A percentile compares a stretch with the other conserved stretches of the same genome.
These are phyloP conservation scores for Chionis minor DNA, from an alignment of 2,113 vertebrate genomes.

Conservation along the genomic window DNA sequence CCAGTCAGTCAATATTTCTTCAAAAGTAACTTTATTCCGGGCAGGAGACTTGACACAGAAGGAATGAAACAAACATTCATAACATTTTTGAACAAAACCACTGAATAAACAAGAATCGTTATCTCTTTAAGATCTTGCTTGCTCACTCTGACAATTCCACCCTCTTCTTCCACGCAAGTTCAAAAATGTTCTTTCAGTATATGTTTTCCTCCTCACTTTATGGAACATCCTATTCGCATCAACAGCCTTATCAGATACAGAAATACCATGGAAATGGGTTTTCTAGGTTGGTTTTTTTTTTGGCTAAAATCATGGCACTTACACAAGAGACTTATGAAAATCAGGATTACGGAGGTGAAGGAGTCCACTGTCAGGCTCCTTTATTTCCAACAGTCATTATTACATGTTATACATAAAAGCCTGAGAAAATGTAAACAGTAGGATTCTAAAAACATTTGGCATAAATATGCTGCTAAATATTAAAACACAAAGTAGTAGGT, in stretches of 20 bases:
- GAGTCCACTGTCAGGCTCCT: background rate
- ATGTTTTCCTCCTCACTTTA: background rate
- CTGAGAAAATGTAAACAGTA: constrained; percentile 55
- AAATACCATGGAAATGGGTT: background rate
- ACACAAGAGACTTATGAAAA: background rate
- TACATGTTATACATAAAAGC: constrained; percentile 35
- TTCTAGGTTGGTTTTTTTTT: background rate
- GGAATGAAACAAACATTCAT: background rate
- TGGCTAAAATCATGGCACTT: background rate
- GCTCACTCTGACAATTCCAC: background rate
- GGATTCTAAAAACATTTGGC: constrained; percentile 17
- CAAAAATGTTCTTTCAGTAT: background rate
- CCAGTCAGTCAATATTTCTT: background rate
- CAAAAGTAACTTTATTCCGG: constrained; percentile 69
- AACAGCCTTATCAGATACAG: background rate
- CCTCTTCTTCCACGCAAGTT: background rate
- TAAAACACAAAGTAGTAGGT: constrained; percentile 6
- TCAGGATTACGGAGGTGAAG: background rate
- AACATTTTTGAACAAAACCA: background rate
- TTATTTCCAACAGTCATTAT: background rate
- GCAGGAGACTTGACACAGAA: constrained; percentile 42
- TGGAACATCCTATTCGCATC: background rate
- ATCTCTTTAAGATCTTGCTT: background rate
- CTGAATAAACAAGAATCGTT: background rate
- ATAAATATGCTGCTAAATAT: constrained; percentile 33